A percentile compares a stretch with the other conserved stretches of the same genome.
These are phyloP conservation scores for Noctua comes DNA, from an alignment of 2,888 invertebrate genomes.

Conservation along the genomic window DNA sequence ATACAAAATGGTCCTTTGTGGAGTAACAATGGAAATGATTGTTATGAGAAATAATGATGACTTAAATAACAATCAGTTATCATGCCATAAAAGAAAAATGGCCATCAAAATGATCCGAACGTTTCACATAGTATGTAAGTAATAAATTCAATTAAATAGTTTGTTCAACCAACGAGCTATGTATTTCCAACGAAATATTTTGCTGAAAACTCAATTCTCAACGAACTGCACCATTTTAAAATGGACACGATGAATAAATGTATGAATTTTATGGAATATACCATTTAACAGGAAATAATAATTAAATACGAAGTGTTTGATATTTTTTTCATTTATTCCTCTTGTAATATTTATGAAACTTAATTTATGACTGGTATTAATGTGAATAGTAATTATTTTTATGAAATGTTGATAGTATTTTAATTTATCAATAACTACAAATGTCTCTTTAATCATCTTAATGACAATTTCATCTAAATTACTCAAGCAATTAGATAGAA, in stretches of 20 bases:
- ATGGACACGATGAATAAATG: constrained; percentile 12
- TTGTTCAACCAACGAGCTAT: constrained; percentile 3
- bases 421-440: constrained; percentile 11
- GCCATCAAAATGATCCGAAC: not conserved
- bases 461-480: constrained; percentile 25
- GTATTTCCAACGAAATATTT: constrained; percentile 15
- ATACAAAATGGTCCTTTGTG: not conserved
- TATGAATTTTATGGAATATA: constrained; percentile 39
- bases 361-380: not conserved
- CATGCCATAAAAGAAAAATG: not conserved
- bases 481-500: constrained; percentile 18
- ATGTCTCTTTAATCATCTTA: constrained; percentile 7
- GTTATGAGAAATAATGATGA: not conserved
- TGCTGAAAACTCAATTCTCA: not conserved
- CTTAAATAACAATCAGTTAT: not conserved
- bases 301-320: constrained; percentile 21
- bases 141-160: constrained; percentile 22
- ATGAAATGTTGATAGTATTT: not conserved
- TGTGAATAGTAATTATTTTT: constrained; percentile 8
- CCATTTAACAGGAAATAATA: constrained; percentile 33
- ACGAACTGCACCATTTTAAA: not conserved
- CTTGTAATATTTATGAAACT: not conserved
- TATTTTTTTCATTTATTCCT: constrained; percentile 30
- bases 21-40: not conserved
- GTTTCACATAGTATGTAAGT: constrained; percentile 1